A percentile compares a stretch with the other conserved stretches of the same genome.
Conservation (phyloP, 2,888 invertebrate genomes). For the Pyralis farinalis region DNA sequence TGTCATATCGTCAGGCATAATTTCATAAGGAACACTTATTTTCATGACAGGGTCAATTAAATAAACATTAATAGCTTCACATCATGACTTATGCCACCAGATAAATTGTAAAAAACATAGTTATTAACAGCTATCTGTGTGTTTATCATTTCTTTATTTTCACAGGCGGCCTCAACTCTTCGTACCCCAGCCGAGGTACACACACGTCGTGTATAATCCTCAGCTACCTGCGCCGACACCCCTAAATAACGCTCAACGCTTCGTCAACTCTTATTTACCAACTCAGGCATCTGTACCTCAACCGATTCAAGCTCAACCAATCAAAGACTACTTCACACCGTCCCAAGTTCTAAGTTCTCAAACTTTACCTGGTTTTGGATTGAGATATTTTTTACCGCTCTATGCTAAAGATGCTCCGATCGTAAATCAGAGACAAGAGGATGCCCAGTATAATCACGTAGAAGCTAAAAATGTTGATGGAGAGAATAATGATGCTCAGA, state of each 20-base stretch:
- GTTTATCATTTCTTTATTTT: too few relatives aligned
- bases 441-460: constrained; percentile 55
- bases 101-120: too few relatives aligned
- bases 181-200: constrained; percentile 63
- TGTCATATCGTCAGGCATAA: too few relatives aligned
- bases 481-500: constrained; percentile 37
- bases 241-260: constrained; percentile 59
- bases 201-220: constrained; percentile 50
- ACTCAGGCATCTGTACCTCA: constrained; percentile 23
- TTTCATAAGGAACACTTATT: too few relatives aligned
- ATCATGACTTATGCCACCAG: too few relatives aligned
- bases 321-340: constrained; percentile 45
- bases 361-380: constrained; percentile 59
- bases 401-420: constrained; percentile 37
- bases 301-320: constrained; percentile 34
- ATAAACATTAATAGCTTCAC: too few relatives aligned
- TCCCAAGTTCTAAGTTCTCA: constrained; percentile 59
- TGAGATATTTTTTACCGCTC: constrained; percentile 61
- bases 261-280: constrained; percentile 64
- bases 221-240: constrained; percentile 33
- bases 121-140: too few relatives aligned
- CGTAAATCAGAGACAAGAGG: constrained; percentile 46
- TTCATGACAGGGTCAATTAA: too few relatives aligned
- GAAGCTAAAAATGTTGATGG: constrained; percentile 48
- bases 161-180: constrained; percentile 65